phyloP scores from a whole-genome alignment of 2,113 vertebrate genomes.

The Anguilla japonica region DNA sequence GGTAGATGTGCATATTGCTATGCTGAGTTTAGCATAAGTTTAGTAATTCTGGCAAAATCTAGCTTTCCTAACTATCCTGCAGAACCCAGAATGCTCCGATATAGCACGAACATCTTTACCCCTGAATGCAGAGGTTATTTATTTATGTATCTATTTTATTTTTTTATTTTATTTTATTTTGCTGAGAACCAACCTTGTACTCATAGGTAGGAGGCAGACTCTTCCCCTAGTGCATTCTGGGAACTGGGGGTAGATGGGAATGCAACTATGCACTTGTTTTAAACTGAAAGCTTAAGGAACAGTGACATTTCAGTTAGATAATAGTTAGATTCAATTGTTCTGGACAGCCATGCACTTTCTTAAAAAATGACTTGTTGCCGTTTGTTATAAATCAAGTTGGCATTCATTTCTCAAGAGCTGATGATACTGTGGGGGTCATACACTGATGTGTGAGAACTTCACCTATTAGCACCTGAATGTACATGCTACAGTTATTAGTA shows the following conservation, averaged over 20 bases:
- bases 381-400: not conserved
- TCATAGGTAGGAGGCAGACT: too few relatives aligned
- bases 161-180: too few relatives aligned
- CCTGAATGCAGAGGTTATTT: too few relatives aligned
- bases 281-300: not conserved
- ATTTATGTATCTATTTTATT: too few relatives aligned
- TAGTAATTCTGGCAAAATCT: not conserved
- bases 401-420: not conserved
- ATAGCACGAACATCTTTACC: not conserved
- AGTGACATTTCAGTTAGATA: not conserved
- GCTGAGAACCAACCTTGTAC: too few relatives aligned
- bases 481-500: too few relatives aligned
- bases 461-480: too few relatives aligned
- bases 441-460: not conserved
- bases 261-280: not conserved
- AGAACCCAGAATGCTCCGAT: not conserved
- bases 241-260: too few relatives aligned
- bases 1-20: not conserved
- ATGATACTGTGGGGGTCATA: not conserved
- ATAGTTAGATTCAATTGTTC: not conserved
- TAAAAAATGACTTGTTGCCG: not conserved
- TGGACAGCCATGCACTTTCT: not conserved
- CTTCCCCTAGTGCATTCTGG: too few relatives aligned
- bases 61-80: not conserved
- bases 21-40: not conserved